phyloP scores from a whole-genome alignment of 2,797 vertebrate genomes.

The Acestrorhynchus altus region DNA sequence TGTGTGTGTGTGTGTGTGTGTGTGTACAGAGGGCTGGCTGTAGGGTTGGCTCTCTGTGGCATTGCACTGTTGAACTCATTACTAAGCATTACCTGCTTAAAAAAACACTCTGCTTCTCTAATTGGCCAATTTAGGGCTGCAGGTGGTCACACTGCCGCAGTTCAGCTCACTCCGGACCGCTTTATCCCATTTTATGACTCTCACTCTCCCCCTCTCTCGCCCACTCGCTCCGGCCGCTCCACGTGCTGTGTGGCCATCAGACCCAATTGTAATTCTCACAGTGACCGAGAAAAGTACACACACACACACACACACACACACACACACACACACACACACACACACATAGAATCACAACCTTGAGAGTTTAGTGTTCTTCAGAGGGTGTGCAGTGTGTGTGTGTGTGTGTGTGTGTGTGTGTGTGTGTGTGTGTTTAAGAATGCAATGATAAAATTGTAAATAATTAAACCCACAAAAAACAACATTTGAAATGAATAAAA shows the following conservation, averaged over 20 bases:
- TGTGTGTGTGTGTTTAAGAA: neutral
- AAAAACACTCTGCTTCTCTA: conserved; percentile 72
- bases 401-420: neutral
- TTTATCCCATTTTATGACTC: neutral
- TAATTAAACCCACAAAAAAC: too few species aligned
- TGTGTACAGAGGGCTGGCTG: conserved; percentile 4
- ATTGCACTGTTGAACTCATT: conserved; percentile 76
- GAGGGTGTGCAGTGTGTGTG: neutral
- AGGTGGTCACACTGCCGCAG: conserved; percentile 68
- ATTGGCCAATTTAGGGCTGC: conserved; percentile 75
- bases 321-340: conserved; percentile 16
- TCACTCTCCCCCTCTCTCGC: neutral
- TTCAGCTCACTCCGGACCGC: conserved; percentile 52
- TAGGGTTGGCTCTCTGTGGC: conserved; percentile 24
- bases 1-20: conserved; percentile 9
- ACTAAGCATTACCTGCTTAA: conserved; percentile 72
- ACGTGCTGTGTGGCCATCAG: neutral
- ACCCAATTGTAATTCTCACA: neutral
- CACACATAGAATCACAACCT: neutral
- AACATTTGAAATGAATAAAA: too few species aligned
- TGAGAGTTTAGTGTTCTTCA: neutral
- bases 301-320: conserved; percentile 3
- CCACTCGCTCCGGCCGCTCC: neutral
- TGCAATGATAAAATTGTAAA: too few species aligned
- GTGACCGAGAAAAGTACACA: conserved; percentile 1